Evolutionary conservation across 2,888 invertebrate species (phyloP).

Genomic region (Leucophora obtusa): DNA sequence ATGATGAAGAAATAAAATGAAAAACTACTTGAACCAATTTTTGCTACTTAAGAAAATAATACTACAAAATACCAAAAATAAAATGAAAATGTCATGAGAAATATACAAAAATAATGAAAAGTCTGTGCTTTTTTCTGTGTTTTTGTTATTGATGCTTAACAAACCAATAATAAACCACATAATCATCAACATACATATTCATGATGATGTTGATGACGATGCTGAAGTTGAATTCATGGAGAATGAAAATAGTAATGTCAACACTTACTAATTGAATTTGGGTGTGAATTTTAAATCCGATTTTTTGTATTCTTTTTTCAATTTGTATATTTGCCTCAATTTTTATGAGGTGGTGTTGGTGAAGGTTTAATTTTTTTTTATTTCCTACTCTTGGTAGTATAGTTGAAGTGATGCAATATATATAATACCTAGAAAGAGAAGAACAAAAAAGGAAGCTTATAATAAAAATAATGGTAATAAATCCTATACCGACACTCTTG

Average conservation of each 20-base stretch:
- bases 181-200: not conserved
- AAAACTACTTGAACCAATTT: slow-evolving; percentile 36
- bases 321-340: not conserved
- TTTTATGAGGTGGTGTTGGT: slow-evolving; percentile 4
- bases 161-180: slow-evolving; percentile 11
- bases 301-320: slow-evolving; percentile 17
- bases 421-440: slow-evolving; percentile 38
- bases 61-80: slow-evolving; percentile 4
- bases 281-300: slow-evolving; percentile 44
- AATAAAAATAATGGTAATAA: slow-evolving; percentile 35
- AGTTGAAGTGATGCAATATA: not conserved
- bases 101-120: slow-evolving; percentile 19
- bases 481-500: slow-evolving; percentile 40
- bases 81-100: slow-evolving; percentile 45
- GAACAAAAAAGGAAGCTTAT: slow-evolving; percentile 7
- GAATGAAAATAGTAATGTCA: slow-evolving; percentile 46
- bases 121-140: not conserved
- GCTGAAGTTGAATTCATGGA: not conserved
- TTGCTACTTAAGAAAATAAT: slow-evolving; percentile 22
- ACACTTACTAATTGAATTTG: slow-evolving; percentile 58
- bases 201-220: not conserved
- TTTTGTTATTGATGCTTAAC: not conserved
- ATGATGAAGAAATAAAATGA: slow-evolving; percentile 20
- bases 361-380: not conserved
- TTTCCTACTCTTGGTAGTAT: not conserved